These are phyloP conservation scores for Neosilurus mollespiculum DNA, from an alignment of 2,797 vertebrate genomes.

Conservation along the genomic window DNA sequence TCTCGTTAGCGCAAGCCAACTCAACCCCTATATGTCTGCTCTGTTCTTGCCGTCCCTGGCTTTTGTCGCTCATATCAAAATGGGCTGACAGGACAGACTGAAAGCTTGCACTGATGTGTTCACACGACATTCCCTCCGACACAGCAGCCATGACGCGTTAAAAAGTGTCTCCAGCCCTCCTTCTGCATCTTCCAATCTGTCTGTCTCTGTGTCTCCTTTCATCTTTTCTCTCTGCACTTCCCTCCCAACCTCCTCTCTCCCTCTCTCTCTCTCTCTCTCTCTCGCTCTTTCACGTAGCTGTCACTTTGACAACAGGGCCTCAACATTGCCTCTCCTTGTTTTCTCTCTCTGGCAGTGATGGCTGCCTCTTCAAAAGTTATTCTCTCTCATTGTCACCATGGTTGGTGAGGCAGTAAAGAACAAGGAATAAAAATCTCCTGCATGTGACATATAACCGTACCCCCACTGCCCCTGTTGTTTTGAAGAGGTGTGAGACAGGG, in stretches of 20 bases:
- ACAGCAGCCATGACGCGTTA: slow-evolving; percentile 15
- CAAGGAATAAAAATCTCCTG: slow-evolving; percentile 19
- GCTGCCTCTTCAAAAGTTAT: slow-evolving; percentile 47
- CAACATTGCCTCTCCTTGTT: slow-evolving; percentile 38
- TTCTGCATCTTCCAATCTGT: slow-evolving; percentile 31
- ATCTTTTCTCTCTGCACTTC: slow-evolving; percentile 39
- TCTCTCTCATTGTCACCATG: slow-evolving; percentile 43
- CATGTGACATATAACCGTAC: slow-evolving; percentile 23
- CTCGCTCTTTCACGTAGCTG: slow-evolving; percentile 32
- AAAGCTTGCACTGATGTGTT: slow-evolving; percentile 38
- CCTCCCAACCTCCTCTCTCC: slow-evolving; percentile 2
- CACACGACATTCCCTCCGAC: slow-evolving; percentile 43
- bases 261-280: slow-evolving; percentile 12
- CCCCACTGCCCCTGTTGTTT: slow-evolving; percentile 22
- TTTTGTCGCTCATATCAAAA: slow-evolving; percentile 54
- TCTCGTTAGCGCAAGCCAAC: slow-evolving; percentile 43
- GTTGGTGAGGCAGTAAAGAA: slow-evolving; percentile 41
- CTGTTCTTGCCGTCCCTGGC: slow-evolving; percentile 32
- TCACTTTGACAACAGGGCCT: slow-evolving; percentile 50
- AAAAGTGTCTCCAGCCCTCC: slow-evolving; percentile 41
- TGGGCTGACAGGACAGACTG: slow-evolving; percentile 52
- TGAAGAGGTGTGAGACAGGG: slow-evolving; percentile 26
- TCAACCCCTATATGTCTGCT: slow-evolving; percentile 35
- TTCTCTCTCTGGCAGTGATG: slow-evolving; percentile 38
- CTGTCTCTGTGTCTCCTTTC: slow-evolving; percentile 40